Conservation (phyloP, 2,888 invertebrate genomes). For the Brachylomia viminalis region DNA sequence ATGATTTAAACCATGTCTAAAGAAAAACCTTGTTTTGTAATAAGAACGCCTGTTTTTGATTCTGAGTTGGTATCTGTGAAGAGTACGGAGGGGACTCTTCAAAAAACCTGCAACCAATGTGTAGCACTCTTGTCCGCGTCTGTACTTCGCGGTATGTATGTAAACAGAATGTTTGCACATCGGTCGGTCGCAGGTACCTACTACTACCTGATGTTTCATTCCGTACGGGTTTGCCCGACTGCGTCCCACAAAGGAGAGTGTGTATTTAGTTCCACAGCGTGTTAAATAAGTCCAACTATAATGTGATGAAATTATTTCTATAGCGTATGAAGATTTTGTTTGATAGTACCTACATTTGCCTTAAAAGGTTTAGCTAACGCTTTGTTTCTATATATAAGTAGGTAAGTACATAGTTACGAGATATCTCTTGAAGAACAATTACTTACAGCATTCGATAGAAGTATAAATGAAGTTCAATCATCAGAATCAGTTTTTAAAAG, state of each 20-base stretch:
- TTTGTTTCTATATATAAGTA: not conserved
- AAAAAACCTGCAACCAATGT: not conserved
- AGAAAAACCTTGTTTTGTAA: too few species aligned
- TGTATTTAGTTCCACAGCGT: conserved; percentile 38
- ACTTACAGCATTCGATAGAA: not conserved
- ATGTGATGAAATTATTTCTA: conserved; percentile 45
- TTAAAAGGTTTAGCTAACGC: not conserved
- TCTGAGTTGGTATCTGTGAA: not conserved
- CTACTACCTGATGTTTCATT: conserved; percentile 69
- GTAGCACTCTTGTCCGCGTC: conserved; percentile 21
- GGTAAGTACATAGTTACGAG: too few species aligned
- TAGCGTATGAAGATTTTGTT: not conserved
- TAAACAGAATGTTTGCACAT: conserved; percentile 69
- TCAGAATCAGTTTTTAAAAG: too few species aligned
- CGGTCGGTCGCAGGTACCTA: conserved; percentile 64
- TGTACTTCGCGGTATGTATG: conserved; percentile 65
- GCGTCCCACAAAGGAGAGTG: conserved; percentile 56
- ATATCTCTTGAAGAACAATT: not conserved
- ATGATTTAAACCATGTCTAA: too few species aligned
- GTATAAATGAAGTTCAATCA: not conserved
- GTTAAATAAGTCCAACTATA: conserved; percentile 42
- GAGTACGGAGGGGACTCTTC: too few species aligned
- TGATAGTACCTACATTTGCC: not conserved
- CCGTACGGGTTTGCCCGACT: conserved; percentile 55
- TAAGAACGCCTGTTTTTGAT: not conserved